Evolutionary conservation across 2,797 vertebrate genomes (phyloP).

Genomic region (Muscicapa comitata): DNA sequence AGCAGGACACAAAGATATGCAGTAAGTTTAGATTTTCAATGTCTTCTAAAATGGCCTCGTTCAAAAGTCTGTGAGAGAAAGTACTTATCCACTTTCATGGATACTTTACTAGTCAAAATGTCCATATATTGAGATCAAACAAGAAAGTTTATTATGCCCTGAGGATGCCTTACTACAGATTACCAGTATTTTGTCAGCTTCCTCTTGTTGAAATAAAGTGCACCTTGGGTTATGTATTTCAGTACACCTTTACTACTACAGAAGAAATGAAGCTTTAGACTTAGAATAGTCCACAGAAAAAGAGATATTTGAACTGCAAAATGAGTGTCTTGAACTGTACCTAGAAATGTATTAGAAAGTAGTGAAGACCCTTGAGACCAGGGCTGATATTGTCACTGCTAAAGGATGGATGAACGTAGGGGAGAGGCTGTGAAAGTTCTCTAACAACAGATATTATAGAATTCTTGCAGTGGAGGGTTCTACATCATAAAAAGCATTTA

Average conservation of each 20-base stretch:
- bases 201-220: not conserved
- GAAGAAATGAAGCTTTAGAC: not conserved
- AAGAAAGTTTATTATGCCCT: not conserved
- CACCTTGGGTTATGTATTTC: not conserved
- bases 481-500: not conserved
- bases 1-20: not conserved
- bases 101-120: not conserved
- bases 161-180: not conserved
- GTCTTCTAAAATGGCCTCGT: not conserved
- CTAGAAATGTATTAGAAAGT: not conserved
- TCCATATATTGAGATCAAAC: not conserved
- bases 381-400: not conserved
- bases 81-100: not conserved
- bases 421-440: not conserved
- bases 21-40: not conserved
- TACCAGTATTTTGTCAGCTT: not conserved
- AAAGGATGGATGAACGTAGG: not conserved
- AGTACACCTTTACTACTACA: not conserved
- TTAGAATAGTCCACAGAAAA: not conserved
- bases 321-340: not conserved
- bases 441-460: not conserved
- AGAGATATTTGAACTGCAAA: not conserved
- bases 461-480: not conserved
- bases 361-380: not conserved
- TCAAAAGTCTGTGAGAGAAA: not conserved